These are phyloP conservation scores for Psilopsiagon aurifrons DNA, from an alignment of 2,113 vertebrate genomes.

Conservation along the genomic window DNA sequence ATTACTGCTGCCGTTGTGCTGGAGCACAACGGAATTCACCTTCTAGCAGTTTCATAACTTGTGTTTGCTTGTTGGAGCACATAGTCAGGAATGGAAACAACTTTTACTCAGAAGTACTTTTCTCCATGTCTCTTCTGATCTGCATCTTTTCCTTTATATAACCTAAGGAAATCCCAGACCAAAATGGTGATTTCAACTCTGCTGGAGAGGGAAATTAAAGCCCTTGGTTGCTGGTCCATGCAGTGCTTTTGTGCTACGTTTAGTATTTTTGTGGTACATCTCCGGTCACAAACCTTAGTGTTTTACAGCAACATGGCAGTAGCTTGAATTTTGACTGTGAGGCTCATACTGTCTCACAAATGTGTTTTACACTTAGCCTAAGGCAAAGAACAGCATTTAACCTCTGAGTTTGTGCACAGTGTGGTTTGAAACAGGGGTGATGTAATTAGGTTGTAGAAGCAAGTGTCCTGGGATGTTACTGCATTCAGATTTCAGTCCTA, in stretches of 20 bases:
- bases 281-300: background rate
- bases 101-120: background rate
- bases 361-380: background rate
- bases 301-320: background rate
- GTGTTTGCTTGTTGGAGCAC: background rate
- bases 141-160: background rate
- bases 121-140: background rate
- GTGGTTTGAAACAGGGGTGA: background rate
- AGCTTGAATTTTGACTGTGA: background rate
- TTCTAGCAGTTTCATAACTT: background rate
- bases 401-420: background rate
- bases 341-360: background rate
- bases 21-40: background rate
- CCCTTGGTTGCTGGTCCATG: background rate
- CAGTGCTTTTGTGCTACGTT: background rate
- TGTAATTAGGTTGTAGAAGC: background rate
- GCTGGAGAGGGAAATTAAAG: background rate
- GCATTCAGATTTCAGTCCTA: background rate
- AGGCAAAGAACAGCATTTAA: background rate
- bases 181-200: background rate
- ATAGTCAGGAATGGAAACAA: background rate
- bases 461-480: accelerated
- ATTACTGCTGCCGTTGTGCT: background rate
- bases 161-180: background rate
- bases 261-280: background rate